Base-by-base conservation (phyloP, 2,797 vertebrate species). In the Coranthus polyacanthus region DNA sequence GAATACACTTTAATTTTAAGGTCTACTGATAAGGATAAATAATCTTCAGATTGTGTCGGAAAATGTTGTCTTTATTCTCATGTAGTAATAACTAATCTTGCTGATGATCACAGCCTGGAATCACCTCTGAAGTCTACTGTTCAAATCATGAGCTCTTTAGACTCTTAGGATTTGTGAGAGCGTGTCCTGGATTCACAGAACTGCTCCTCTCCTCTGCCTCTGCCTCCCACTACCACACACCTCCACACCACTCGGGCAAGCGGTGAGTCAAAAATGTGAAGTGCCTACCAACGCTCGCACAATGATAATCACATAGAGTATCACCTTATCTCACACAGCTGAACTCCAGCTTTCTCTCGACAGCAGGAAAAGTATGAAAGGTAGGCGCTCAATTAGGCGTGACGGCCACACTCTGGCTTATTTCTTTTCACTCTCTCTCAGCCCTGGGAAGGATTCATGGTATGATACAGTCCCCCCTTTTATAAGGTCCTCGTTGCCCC, bases 241-340 rank as follows among this genome's bases (percentile, higher is more conserved):
- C 83, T 70, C 82, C 84, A 67, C 80, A 73, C 24, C 63, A 17
- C 61, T 52, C 18, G 2, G 58, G 46, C 42, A 65, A 61, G 60
- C n/a, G 49, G 42, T 79, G 75, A 86, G 72, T 87, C 73, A 81
- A 86, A 82, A 52, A n/a, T n/a, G n/a, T n/a, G n/a, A n/a, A n/a
- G n/a, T n/a, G n/a, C n/a, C n/a, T n/a, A n/a, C n/a, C n/a, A n/a
- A n/a, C n/a, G n/a, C n/a, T 70, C 70, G 29, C 53, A 49, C 67
- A 65, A 57, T 26, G 52, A 68, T 61, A 58, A 82, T 78, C 75
- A 56, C 62, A 75, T 34, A 18, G 58, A 76, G 53, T 6, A 52
- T 77, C 63, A 36, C 66, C 65, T 72, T 29, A 67, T 72, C 54
- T 71, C 64, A 47, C 43, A 37, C 13, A n/a, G n/a, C 7, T 52